Percentiles rank a stretch among this genome's conserved stretches.
phyloP scores from a whole-genome alignment of 2,888 invertebrate species.

The Octodonta nipae region DNA sequence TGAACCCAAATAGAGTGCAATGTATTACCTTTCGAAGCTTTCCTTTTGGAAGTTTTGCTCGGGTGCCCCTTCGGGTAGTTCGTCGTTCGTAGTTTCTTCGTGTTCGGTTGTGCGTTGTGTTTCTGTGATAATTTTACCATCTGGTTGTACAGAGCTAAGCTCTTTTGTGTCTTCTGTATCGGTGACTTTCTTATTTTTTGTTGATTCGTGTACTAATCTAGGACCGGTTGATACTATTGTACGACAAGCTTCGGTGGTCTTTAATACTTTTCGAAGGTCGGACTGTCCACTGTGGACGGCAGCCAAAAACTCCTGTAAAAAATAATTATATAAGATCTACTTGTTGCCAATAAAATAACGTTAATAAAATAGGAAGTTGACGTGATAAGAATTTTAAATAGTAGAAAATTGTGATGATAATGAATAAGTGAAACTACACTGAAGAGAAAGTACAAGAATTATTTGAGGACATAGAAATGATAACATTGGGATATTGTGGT shows the following conservation, averaged over 20 bases:
- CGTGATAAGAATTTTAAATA: too few species aligned
- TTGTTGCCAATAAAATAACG: too few species aligned
- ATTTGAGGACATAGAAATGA: too few species aligned
- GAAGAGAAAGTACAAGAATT: too few species aligned
- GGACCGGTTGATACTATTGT: constrained; percentile 56
- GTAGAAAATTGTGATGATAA: too few species aligned
- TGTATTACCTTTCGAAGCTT: constrained; percentile 34
- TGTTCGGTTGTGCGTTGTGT: constrained; percentile 70
- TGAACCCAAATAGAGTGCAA: too few species aligned
- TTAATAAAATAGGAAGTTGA: too few species aligned
- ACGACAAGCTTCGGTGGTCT: constrained; percentile 43
- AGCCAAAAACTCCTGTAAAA: constrained; percentile 56
- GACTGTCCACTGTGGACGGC: constrained; percentile 52
- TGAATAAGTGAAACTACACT: too few species aligned
- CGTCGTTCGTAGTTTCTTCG: constrained; percentile 71
- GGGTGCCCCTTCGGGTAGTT: constrained; percentile 49
- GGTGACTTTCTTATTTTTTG: constrained; percentile 63
- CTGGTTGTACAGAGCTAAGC: constrained; percentile 60
- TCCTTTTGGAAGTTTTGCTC: constrained; percentile 39
- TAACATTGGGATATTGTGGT: too few species aligned
- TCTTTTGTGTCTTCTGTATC: constrained; percentile 76
- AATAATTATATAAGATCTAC: neutral
- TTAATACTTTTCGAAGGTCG: constrained; percentile 58
- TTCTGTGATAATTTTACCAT: constrained; percentile 78
- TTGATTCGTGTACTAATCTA: constrained; percentile 59